phyloP scores from a whole-genome alignment of 2,113 vertebrate species.

The Geothlypis trichas region DNA sequence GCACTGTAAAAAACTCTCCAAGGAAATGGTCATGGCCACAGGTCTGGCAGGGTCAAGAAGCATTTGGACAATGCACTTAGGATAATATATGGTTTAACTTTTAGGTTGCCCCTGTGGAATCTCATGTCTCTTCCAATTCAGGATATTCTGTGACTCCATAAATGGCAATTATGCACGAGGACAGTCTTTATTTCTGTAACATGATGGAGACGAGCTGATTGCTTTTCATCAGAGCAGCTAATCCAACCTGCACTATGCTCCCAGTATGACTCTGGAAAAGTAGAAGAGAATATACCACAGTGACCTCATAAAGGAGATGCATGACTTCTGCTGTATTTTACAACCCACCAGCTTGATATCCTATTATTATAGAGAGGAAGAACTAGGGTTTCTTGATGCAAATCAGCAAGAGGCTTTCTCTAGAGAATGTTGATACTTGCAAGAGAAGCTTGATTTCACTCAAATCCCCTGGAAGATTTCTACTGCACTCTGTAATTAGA shows the following conservation, averaged over 20 bases:
- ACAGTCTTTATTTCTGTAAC: background rate
- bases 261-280: background rate
- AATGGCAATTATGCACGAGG: rapidly evolving
- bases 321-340: background rate
- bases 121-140: background rate
- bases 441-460: background rate
- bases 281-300: background rate
- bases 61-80: background rate
- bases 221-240: background rate
- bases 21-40: background rate
- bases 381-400: background rate
- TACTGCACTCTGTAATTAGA: background rate
- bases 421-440: background rate
- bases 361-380: background rate
- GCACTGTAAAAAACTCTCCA: background rate
- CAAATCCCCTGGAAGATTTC: background rate
- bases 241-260: background rate
- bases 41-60: background rate
- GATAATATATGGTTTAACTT: background rate
- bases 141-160: background rate
- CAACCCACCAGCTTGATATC: background rate
- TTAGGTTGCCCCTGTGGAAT: background rate
- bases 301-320: background rate
- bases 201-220: background rate
- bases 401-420: background rate